A percentile compares a stretch with the other conserved stretches of the same genome.
Evolutionary conservation across 2,113 vertebrate species (phyloP).

Genomic region (Colistium nudipinnis): DNA sequence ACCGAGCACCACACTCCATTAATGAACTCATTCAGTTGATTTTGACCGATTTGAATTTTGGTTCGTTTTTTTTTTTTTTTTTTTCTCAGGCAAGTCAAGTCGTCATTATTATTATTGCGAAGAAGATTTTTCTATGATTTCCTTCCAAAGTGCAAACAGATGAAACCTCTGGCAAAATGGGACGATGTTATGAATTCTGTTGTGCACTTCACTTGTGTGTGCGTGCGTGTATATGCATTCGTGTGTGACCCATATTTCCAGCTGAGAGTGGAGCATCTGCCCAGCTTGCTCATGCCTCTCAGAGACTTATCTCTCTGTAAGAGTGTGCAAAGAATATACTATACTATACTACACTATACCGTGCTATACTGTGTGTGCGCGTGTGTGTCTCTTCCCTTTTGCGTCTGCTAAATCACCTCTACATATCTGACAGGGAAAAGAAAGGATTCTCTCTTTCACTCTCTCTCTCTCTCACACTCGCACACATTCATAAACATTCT

Average conservation of each 20-base stretch:
- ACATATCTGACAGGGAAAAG: slow-evolving; percentile 12
- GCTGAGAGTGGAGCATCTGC: slow-evolving; percentile 17
- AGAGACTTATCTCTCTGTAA: not conserved
- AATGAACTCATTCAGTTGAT: not conserved
- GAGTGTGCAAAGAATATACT: not conserved
- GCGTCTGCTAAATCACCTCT: slow-evolving; percentile 36
- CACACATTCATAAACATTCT: slow-evolving; percentile 71
- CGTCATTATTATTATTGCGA: not conserved
- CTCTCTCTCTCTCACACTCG: slow-evolving; percentile 9
- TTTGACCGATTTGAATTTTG: not conserved
- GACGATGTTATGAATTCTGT: slow-evolving; percentile 10
- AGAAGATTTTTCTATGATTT: slow-evolving; percentile 10
- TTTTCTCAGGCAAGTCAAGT: not conserved
- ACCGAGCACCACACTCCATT: not conserved
- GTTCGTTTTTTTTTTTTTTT: too few species aligned
- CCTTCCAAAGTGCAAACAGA: slow-evolving; percentile 21
- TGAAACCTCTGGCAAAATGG: slow-evolving; percentile 5
- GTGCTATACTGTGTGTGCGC: not conserved
- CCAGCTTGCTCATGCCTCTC: not conserved
- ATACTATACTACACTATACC: too few species aligned
- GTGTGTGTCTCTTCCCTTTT: slow-evolving; percentile 8
- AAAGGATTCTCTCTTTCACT: not conserved
- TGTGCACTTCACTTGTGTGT: not conserved
- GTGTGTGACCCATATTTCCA: slow-evolving; percentile 29
- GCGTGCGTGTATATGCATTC: not conserved